Evolutionary conservation across 53 echinoderm and acorn worm species (phyloP).

Genomic region (Apostichopus leukothele): DNA sequence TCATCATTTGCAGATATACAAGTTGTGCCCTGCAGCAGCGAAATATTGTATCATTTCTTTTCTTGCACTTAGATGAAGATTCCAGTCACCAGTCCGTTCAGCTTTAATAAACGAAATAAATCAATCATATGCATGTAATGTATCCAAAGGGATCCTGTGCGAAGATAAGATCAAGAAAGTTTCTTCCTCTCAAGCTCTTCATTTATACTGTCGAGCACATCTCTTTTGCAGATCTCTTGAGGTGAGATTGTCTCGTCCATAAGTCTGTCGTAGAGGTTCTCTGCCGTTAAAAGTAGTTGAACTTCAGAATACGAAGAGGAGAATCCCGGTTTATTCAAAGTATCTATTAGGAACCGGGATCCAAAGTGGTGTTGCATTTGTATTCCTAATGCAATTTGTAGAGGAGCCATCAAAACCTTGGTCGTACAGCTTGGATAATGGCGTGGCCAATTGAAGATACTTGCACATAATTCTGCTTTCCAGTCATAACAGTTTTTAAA

Average conservation of each 20-base stretch:
- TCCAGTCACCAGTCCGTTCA: too few species aligned
- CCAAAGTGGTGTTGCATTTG: slow-evolving; percentile 70
- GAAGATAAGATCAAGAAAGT: neutral
- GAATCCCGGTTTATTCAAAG: slow-evolving; percentile 50
- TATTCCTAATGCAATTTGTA: slow-evolving; percentile 54
- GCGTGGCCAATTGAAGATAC: slow-evolving; percentile 55
- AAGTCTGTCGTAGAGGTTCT: slow-evolving; percentile 25
- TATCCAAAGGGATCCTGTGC: slow-evolving; percentile 30
- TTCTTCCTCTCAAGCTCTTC: slow-evolving; percentile 31
- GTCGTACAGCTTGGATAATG: slow-evolving; percentile 31
- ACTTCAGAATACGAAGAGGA: slow-evolving; percentile 24
- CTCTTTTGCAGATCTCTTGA: slow-evolving; percentile 4
- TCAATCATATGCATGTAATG: slow-evolving; percentile 51
- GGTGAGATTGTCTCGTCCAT: slow-evolving; percentile 39
- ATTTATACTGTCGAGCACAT: slow-evolving; percentile 5
- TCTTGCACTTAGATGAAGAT: too few species aligned
- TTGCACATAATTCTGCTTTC: slow-evolving; percentile 23
- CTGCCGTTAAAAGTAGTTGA: slow-evolving; percentile 1
- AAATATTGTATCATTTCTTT: too few species aligned
- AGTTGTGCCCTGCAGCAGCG: neutral
- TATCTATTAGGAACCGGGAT: slow-evolving; percentile 62
- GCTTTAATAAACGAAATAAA: too few species aligned
- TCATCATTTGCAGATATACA: slow-evolving; percentile 11
- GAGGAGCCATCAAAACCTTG: slow-evolving; percentile 48
- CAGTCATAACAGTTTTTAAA: slow-evolving; percentile 20